Evolutionary conservation across 2,113 vertebrate species (phyloP).

Genomic region (Balaeniceps rex): DNA sequence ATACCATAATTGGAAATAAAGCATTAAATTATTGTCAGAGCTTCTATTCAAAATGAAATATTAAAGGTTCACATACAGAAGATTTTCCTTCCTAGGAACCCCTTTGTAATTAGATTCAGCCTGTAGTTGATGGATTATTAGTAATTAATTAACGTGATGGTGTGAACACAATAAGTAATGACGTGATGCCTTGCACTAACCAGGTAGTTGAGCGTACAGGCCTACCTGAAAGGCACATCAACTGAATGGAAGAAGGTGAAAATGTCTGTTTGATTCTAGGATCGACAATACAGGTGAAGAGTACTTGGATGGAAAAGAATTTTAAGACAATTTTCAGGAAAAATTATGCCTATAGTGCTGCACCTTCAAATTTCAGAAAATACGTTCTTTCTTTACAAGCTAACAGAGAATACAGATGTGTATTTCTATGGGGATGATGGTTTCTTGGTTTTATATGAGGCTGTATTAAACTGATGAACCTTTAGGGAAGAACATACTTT

Average conservation of each 20-base stretch:
- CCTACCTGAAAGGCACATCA: neutral
- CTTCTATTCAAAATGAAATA: neutral
- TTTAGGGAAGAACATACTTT: neutral
- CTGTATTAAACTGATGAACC: neutral
- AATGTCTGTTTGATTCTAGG: neutral
- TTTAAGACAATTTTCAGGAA: neutral
- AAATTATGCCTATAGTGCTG: neutral
- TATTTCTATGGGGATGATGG: neutral
- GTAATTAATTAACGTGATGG: neutral
- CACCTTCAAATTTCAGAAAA: neutral
- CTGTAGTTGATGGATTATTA: neutral
- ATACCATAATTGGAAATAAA: neutral
- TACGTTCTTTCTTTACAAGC: neutral
- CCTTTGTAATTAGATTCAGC: neutral
- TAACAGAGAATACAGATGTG: neutral
- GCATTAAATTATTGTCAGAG: neutral
- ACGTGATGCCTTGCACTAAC: neutral
- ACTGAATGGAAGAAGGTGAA: neutral
- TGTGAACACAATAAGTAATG: neutral
- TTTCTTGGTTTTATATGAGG: neutral
- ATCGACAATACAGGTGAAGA: neutral
- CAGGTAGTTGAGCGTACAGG: neutral
- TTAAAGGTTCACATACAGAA: neutral
- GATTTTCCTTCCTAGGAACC: neutral
- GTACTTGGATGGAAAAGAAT: neutral